Conservation (phyloP, 2,888 invertebrate species). For the Zaprionus bogoriensis region DNA sequence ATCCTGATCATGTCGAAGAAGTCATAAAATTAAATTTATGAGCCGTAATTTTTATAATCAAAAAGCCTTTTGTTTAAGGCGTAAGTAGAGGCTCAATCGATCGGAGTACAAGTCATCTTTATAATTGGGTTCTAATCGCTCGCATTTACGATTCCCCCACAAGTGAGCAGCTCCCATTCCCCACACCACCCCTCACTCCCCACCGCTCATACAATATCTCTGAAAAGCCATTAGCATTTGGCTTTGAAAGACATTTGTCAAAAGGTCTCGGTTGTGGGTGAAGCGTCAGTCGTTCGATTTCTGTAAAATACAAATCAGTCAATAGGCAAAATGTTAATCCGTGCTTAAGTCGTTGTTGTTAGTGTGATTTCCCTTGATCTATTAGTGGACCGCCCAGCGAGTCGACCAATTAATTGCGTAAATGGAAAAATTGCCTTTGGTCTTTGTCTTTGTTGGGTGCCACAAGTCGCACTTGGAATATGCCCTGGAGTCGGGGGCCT, state of each 20-base stretch:
- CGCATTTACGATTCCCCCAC: slow-evolving; percentile 34
- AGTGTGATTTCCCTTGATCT: slow-evolving; percentile 51
- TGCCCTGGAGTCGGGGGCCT: slow-evolving; percentile 16
- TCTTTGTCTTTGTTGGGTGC: slow-evolving; percentile 68
- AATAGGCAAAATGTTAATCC: slow-evolving; percentile 75
- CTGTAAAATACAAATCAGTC: slow-evolving; percentile 67
- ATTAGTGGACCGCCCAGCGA: slow-evolving; percentile 78
- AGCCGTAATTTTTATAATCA: slow-evolving; percentile 69
- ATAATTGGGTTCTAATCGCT: slow-evolving; percentile 74
- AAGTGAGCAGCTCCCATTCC: not conserved
- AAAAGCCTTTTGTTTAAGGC: slow-evolving; percentile 39
- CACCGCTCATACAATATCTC: not conserved
- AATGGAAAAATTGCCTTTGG: slow-evolving; percentile 75
- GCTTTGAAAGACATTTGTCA: slow-evolving; percentile 66
- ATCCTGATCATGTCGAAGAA: slow-evolving; percentile 29
- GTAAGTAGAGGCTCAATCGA: slow-evolving; percentile 27
- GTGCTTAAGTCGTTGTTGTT: slow-evolving; percentile 43
- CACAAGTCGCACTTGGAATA: slow-evolving; percentile 68
- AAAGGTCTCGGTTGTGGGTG: slow-evolving; percentile 54
- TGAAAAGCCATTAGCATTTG: slow-evolving; percentile 57
- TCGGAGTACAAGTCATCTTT: slow-evolving; percentile 27
- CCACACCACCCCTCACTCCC: not conserved
- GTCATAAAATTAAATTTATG: slow-evolving; percentile 78
- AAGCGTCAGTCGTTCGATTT: slow-evolving; percentile 26
- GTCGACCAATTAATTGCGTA: slow-evolving; percentile 80